Conservation (phyloP, 2,888 invertebrate species). For the Drosophila basisetae region DNA sequence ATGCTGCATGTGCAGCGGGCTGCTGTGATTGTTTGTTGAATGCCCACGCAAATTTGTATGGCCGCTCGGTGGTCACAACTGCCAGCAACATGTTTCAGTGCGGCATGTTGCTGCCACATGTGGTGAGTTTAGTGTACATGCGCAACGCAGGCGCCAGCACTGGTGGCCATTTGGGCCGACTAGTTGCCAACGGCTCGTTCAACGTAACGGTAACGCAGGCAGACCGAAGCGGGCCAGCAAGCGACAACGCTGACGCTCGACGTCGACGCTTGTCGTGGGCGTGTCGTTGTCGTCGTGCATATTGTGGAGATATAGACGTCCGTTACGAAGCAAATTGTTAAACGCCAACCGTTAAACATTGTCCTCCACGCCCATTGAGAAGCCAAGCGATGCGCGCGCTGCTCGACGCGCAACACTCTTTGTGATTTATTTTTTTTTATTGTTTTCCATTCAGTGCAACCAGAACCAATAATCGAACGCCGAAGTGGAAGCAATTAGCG, state of each 20-base stretch:
- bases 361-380: neutral
- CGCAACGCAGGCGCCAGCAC: conserved; percentile 44
- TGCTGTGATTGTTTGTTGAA: too few species aligned
- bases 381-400: conserved; percentile 28
- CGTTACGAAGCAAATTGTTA: conserved; percentile 1
- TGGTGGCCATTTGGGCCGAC: conserved; percentile 3
- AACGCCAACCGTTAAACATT: conserved; percentile 2
- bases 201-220: conserved; percentile 50
- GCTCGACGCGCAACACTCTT: conserved; percentile 3
- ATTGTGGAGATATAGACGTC: neutral
- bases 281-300: conserved; percentile 22
- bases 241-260: conserved; percentile 33
- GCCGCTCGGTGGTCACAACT: neutral
- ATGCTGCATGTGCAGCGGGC: neutral
- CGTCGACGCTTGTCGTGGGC: conserved; percentile 51
- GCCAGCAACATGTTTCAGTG: neutral
- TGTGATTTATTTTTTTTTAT: conserved; percentile 2
- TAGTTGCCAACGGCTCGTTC: conserved; percentile 57
- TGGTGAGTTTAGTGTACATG: conserved; percentile 34
- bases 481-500: neutral
- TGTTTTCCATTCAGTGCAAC: neutral
- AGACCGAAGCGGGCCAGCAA: conserved; percentile 32
- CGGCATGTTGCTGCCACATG: conserved; percentile 35
- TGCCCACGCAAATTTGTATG: neutral
- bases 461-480: neutral